Evolutionary conservation across 2,888 invertebrate genomes (phyloP), one percentile per base, ranked within the genome.

Genomic region (Lithophane leautieri): DNA sequence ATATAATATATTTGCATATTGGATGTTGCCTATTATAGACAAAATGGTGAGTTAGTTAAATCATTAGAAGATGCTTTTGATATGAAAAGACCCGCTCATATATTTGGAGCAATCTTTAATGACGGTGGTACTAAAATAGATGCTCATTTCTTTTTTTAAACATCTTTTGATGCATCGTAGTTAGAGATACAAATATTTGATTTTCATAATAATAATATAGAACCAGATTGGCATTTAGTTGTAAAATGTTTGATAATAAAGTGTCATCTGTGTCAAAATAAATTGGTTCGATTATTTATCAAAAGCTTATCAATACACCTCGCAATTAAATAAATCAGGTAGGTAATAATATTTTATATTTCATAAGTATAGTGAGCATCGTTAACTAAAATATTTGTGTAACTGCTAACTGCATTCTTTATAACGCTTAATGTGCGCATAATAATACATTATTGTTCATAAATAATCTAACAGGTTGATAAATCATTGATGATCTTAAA

Each of bases 1-100:
- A 76, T 75, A 79, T 81, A 76, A 76, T 75, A 79, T 81, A 88
- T 86, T 88, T 88, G 79, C 87, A 85, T 88, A 85, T 82, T 88
- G 63, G 75, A 83, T 80, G 76, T 78, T 80, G 69, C 50, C 75
- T 85, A 67, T 74, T 70, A 83, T 79, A 86, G 78, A 88, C 73
- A 80, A 77, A 65, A 70, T 63, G 76, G 72, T 77, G 75, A 84
- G 79, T 80, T 83, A 73, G 75, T 82, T 79, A 71, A 81, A 87
- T 80, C 81, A 70, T 83, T 83, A 34, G 28, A 34, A 63, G 65
- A 76, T 81, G 28, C 40, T 60, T 61, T 67, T 16, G 72, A 70
- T 81, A 76, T 76, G 50, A 83, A 85, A 69, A 76, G 70, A 62
- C 65, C 76, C 81, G 85, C 61, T 76, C 63, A 65, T 66, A 62